Conservation (phyloP, 1,140 invertebrate genomes). For the Drosophila oshimai region DNA sequence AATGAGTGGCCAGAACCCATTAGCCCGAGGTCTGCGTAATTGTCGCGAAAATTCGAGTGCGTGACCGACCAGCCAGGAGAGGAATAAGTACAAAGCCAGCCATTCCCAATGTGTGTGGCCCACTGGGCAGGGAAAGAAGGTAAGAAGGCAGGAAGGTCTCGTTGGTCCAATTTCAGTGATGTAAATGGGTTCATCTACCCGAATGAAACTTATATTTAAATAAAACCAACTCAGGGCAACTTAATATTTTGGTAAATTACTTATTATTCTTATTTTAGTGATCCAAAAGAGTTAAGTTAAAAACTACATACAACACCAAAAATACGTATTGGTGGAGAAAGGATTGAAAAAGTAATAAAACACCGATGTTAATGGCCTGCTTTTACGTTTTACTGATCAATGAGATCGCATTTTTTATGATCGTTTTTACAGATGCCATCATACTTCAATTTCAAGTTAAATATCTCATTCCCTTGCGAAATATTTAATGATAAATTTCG, state of each 20-base stretch:
- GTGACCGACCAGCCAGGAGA: constrained; percentile 6
- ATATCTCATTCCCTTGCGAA: neutral
- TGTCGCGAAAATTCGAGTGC: constrained; percentile 48
- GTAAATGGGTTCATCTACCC: neutral
- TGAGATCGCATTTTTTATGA: neutral
- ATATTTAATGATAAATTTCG: neutral
- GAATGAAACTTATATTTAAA: neutral
- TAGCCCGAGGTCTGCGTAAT: constrained; percentile 29
- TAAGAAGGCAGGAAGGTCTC: too few species aligned
- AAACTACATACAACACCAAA: too few species aligned
- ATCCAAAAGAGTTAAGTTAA: too few species aligned
- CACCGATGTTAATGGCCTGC: too few species aligned
- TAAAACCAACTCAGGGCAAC: neutral
- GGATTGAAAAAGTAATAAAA: too few species aligned
- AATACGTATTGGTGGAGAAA: too few species aligned
- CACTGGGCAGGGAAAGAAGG: neutral
- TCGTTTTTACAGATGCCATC: neutral
- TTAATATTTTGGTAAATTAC: too few species aligned
- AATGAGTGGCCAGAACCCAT: constrained; percentile 33
- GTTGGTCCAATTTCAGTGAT: neutral
- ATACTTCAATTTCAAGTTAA: neutral
- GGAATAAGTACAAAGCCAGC: too few species aligned
- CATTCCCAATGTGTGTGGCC: constrained; percentile 6
- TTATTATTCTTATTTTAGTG: too few species aligned
- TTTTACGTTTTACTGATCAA: neutral